Evolutionary conservation across 1,140 invertebrate genomes (phyloP).

Genomic region (Conus ventricosus): DNA sequence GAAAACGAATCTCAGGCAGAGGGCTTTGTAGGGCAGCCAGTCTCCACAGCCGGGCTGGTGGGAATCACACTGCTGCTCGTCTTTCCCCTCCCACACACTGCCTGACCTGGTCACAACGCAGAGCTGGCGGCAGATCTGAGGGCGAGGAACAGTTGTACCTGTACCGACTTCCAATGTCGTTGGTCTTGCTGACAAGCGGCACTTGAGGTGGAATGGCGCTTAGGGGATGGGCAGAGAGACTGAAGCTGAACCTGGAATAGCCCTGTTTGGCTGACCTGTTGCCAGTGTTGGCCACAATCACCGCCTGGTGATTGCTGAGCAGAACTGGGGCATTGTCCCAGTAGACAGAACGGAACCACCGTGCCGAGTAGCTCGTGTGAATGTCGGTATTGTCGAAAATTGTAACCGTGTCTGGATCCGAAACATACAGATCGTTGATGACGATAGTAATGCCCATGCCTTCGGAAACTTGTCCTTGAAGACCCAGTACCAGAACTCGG

Average conservation of each 20-base stretch:
- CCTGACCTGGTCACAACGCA: slow-evolving; percentile 4
- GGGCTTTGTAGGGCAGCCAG: too few species aligned
- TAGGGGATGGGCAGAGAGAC: background rate
- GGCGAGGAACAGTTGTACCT: slow-evolving; percentile 10
- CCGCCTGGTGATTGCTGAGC: background rate
- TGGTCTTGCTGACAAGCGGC: background rate
- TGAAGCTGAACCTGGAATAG: slow-evolving; percentile 6
- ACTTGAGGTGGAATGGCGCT: background rate
- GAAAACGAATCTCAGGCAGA: too few species aligned
- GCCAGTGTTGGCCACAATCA: background rate
- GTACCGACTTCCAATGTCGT: slow-evolving; percentile 13
- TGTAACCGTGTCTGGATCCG: background rate
- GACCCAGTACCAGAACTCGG: slow-evolving; percentile 1
- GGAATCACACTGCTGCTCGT: too few species aligned
- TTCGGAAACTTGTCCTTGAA: background rate
- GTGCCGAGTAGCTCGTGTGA: background rate
- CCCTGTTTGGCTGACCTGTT: background rate
- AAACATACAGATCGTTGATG: background rate
- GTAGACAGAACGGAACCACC: background rate
- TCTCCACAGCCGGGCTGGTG: too few species aligned
- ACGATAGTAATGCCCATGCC: background rate
- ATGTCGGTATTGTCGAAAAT: background rate
- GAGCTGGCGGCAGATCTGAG: background rate
- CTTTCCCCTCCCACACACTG: slow-evolving; percentile 3
- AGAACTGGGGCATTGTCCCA: background rate